Base-by-base conservation (phyloP, 2,888 invertebrate species). In the Resseliella maxima region DNA sequence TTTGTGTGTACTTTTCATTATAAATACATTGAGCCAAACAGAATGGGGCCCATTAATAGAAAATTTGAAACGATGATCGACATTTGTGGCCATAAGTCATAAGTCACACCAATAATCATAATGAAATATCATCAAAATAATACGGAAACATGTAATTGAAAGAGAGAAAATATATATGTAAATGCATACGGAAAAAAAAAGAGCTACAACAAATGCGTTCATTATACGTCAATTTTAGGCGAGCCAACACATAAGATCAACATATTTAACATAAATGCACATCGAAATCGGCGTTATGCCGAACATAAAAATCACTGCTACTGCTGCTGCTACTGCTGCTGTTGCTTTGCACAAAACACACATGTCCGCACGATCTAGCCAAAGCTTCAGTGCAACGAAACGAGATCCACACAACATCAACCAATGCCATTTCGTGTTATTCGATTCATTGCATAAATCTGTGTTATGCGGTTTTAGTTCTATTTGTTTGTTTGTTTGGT, bases 381-480 rank as follows among this genome's bases (percentile, higher is more conserved):
- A n/a, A n/a, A n/a, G n/a, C n/a, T n/a, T 41, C 5, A 41, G 6
- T 41, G 41, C 46, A 50, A 50, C 15, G 18, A 18, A 50, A 2
- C 8, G 12, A 59, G 24, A 59, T 59, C 59, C 59, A 24, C 72
- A 72, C 72, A 31, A 31, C 72, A 72, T 31, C 72, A 72, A 72
- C 72, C 72, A 72, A 72, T 72, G 72, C 31, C 31, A 31, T 27
- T 50, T 18, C 15, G 50, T 35, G 72, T 35, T 59, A 72, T 72
- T 72, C 72, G 72, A 72, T 72, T 72, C 72, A 31, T 72, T 35
- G 35, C 72, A 83, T 83, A 83, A 83, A 83, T 83, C 83, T 83
- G n/a, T 83, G 83, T 83, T 38, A 38, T 83, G 83, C 83, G 83
- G 83, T 83, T 83, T 83, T 36, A 36, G 81, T 36, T 35, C 81